A percentile compares a stretch with the other conserved stretches of the same genome.
These are phyloP conservation scores for Pelodiscus sinensis DNA, from an alignment of 2,113 vertebrate genomes.

Conservation along the genomic window DNA sequence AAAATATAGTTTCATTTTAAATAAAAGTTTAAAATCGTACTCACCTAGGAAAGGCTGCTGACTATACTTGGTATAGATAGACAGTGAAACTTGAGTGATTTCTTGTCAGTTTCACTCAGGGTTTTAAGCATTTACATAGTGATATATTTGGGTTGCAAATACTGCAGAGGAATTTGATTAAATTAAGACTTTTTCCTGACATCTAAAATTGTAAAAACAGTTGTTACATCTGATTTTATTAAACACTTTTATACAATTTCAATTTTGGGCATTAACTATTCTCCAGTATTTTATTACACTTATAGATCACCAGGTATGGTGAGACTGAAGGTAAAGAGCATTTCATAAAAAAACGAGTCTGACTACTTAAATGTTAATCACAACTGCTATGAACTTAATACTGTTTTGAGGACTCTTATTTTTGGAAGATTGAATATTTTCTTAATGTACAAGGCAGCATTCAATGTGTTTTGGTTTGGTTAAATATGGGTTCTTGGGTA, in stretches of 20 bases:
- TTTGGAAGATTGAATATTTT: not conserved
- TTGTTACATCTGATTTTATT: not conserved
- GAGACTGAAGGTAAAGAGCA: not conserved
- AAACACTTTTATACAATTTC: not conserved
- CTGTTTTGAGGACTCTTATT: not conserved
- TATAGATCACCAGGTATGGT: not conserved
- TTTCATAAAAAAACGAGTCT: not conserved
- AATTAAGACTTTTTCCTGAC: not conserved
- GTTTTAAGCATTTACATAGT: not conserved
- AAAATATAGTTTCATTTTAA: not conserved
- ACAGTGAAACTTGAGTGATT: not conserved
- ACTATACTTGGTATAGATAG: not conserved
- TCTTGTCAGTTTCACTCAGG: fast-evolving
- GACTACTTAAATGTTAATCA: not conserved
- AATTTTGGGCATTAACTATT: not conserved
- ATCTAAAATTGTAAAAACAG: not conserved
- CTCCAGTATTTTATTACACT: not conserved
- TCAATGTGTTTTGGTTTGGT: not conserved
- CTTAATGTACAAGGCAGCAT: not conserved
- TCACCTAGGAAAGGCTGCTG: not conserved
- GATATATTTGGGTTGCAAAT: not conserved
- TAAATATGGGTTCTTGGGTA: fast-evolving
- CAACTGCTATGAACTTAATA: not conserved
- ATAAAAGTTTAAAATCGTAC: not conserved
- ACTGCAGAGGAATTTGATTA: not conserved